phyloP scores from a whole-genome alignment of 2,797 vertebrate species.

The Pogoniulus pusillus region DNA sequence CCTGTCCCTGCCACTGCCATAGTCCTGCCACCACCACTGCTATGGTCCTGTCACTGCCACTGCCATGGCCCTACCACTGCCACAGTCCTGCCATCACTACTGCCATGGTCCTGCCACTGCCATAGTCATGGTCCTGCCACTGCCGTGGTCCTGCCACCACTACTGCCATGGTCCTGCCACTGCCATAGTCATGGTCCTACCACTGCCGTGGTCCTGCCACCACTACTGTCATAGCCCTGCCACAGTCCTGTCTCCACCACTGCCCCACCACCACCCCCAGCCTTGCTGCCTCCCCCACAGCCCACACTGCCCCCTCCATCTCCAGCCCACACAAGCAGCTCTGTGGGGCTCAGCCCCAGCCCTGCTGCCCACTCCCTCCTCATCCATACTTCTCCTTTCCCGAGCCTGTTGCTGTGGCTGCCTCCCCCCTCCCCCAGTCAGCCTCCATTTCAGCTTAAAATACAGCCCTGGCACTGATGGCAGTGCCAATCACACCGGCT shows the following conservation, averaged over 20 bases:
- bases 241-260: no score
- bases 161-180: no score
- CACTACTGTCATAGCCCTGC: no score
- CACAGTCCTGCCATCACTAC: no score
- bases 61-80: accelerated
- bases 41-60: not conserved
- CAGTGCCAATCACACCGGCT: accelerated
- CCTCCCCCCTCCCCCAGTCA: accelerated
- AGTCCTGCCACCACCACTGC: no score
- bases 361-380: not conserved
- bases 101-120: not conserved
- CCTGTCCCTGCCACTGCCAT: no score
- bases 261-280: not conserved
- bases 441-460: not conserved
- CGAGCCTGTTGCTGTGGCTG: not conserved
- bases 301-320: not conserved
- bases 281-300: no score
- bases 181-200: no score
- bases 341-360: accelerated
- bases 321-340: not conserved
- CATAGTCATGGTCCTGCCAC: no score
- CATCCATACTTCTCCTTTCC: not conserved
- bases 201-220: no score
- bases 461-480: not conserved
- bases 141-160: not conserved